phyloP scores from a whole-genome alignment of 2,888 invertebrate genomes.

The Zootermopsis nevadensis region DNA sequence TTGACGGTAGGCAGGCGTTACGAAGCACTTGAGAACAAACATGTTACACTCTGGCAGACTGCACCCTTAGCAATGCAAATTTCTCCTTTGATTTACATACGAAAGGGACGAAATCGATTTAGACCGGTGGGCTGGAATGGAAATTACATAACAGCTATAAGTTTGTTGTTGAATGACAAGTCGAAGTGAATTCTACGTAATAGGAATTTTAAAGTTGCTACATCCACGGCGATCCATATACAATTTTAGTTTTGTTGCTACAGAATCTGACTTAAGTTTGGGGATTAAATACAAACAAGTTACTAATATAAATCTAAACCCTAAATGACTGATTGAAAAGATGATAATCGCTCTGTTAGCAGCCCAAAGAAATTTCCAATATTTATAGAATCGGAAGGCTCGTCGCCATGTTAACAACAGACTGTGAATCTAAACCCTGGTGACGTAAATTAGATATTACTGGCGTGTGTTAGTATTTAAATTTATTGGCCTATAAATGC shows the following conservation, averaged over 20 bases:
- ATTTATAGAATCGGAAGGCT: no score
- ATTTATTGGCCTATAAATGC: no score
- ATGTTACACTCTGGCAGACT: not conserved
- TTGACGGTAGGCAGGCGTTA: not conserved
- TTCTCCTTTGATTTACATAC: not conserved
- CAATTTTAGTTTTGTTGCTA: not conserved
- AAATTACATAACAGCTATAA: slow-evolving; percentile 4
- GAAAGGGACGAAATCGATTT: slow-evolving; percentile 3
- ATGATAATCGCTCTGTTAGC: no score
- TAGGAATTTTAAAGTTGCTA: not conserved
- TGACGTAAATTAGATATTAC: no score
- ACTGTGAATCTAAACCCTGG: no score
- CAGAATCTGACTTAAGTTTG: not conserved
- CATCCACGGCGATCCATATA: not conserved
- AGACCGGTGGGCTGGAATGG: slow-evolving; percentile 10
- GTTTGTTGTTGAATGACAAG: slow-evolving; percentile 1
- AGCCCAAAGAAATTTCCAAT: no score
- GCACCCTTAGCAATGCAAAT: slow-evolving; percentile 5
- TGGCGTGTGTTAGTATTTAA: no score
- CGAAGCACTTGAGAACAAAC: slow-evolving; percentile 3
- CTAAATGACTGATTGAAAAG: no score
- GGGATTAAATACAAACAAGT: not conserved
- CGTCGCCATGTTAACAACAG: no score
- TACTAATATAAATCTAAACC: not conserved
- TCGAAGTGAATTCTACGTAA: not conserved